Conservation (phyloP, 2,113 vertebrate species). For the Garra rufa region DNA sequence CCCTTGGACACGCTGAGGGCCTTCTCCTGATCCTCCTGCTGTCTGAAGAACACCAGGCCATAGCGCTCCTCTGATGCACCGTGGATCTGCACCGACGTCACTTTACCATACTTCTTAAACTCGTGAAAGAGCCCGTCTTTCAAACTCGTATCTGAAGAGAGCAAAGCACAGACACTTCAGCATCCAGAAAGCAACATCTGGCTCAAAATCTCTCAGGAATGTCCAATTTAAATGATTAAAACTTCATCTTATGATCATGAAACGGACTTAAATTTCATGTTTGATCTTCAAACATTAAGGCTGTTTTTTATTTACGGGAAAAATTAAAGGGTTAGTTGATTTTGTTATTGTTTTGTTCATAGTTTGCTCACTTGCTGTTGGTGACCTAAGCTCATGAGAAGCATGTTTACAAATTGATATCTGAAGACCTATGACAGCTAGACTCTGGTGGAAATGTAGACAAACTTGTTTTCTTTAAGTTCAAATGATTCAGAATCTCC, state of each 20-base stretch:
- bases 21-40: slow-evolving; percentile 91
- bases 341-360: background rate
- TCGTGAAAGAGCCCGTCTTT: slow-evolving; percentile 92
- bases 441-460: background rate
- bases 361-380: background rate
- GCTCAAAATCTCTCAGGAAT: background rate
- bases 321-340: background rate
- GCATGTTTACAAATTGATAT: background rate
- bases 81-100: slow-evolving; percentile 90
- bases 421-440: background rate
- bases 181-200: no score
- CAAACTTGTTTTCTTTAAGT: background rate
- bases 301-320: no score
- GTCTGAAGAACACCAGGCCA: slow-evolving; percentile 88
- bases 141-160: slow-evolving; percentile 84
- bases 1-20: slow-evolving; percentile 88
- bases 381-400: background rate
- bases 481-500: background rate
- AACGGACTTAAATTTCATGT: background rate
- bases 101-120: slow-evolving; percentile 91
- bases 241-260: background rate
- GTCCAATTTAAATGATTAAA: background rate
- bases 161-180: background rate
- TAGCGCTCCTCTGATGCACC: slow-evolving; percentile 86
- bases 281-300: background rate